These are phyloP conservation scores for Plutomurus gul DNA, from an alignment of 1,140 invertebrate genomes.

Conservation along the genomic window DNA sequence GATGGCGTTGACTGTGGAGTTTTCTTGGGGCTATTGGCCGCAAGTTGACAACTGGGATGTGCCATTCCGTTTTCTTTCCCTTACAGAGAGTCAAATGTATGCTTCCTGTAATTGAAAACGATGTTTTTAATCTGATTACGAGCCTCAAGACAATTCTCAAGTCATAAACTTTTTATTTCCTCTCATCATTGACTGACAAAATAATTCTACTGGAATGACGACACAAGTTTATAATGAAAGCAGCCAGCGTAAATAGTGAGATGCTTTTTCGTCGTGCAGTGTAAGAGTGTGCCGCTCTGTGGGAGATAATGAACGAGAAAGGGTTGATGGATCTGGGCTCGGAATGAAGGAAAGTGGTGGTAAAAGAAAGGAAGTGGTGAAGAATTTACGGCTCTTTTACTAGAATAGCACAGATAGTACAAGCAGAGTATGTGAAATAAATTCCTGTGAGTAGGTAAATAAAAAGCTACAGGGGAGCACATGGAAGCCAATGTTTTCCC, in stretches of 20 bases:
- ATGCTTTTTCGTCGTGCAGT: no score
- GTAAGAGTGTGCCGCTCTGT: background rate
- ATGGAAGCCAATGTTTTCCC: no score
- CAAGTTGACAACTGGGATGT: conserved; percentile 45
- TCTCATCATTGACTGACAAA: no score
- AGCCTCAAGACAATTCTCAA: background rate
- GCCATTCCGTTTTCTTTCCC: conserved; percentile 31
- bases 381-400: background rate
- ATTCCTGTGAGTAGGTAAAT: no score
- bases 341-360: background rate
- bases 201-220: no score
- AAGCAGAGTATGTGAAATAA: background rate
- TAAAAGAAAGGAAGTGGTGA: conserved; percentile 3
- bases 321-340: background rate
- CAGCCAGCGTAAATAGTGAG: background rate
- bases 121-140: background rate
- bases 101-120: background rate
- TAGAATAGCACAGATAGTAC: no score
- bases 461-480: no score
- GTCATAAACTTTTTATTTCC: background rate
- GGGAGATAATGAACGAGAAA: background rate
- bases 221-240: no score
- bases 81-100: background rate
- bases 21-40: conserved; percentile 47
- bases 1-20: conserved; percentile 43